phyloP scores from a whole-genome alignment of 2,113 vertebrate genomes.

The Phrynosoma platyrhinos region DNA sequence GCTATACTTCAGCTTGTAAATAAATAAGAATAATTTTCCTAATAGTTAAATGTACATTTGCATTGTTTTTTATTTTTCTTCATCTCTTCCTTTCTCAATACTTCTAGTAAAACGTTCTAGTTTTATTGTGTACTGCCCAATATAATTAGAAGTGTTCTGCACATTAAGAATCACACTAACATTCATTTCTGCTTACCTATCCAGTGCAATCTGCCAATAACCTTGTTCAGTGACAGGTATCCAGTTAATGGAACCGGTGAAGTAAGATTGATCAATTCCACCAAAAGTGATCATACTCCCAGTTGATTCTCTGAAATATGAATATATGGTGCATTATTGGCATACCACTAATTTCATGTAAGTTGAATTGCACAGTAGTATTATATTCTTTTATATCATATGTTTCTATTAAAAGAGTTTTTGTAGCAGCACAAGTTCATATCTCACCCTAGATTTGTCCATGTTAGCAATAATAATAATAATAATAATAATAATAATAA shows the following conservation, averaged over 20 bases:
- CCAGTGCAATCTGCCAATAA: slow-evolving; percentile 83
- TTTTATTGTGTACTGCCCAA: neutral
- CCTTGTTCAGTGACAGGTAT: slow-evolving; percentile 74
- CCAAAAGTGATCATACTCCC: slow-evolving; percentile 80
- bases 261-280: slow-evolving; percentile 68
- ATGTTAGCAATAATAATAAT: neutral
- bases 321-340: neutral
- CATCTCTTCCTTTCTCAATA: neutral
- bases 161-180: neutral
- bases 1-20: neutral
- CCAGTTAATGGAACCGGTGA: slow-evolving; percentile 75
- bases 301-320: neutral
- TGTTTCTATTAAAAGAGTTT: neutral
- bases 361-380: neutral
- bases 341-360: neutral
- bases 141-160: neutral
- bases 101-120: neutral
- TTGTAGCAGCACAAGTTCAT: neutral
- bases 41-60: neutral
- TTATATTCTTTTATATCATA: neutral
- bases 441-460: neutral
- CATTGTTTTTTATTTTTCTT: neutral
- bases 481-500: too few relatives aligned
- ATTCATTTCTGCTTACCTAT: slow-evolving; percentile 72
- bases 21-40: neutral